Evolutionary conservation across 2,888 invertebrate genomes (phyloP), one percentile per base, ranked within the genome.

Genomic region (Neuroscelio doddi): DNA sequence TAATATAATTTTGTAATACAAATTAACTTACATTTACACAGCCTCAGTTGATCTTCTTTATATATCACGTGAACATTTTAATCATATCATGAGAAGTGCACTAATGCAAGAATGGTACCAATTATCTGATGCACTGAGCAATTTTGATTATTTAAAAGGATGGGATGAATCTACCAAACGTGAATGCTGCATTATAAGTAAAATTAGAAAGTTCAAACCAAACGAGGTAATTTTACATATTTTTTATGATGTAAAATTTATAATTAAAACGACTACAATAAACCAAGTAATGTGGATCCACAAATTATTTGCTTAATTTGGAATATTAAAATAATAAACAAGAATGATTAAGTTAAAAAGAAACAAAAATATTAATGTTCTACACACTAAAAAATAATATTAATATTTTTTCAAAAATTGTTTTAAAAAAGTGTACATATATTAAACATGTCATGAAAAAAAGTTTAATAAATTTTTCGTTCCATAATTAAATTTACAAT

Each of bases 141-240:
- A 86, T 38, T 91, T 91, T 66, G 87, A 88, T 39, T 91, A 91
- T 75, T 91, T 91, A 73, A 87, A 89, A 70, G 86, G 85, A 8
- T 88, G 90, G 83, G 87, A 88, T 71, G 87, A 88, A 77, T 86
- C 85, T 44, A 76, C 88, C 0, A 86, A 87, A 47, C 86, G 89
- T 39, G 91, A 91, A 80, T 90, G 90, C 73, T 91, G 90, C 72
- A 89, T 91, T 69, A 85, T 90, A 17, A 88, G 90, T 2, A 89
- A 88, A 82, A 87, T 90, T 76, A 88, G 87, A 74, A 80, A 86
- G 1, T 91, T 86, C 73, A 82, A 83, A 14, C 68, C 84, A 0
- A 87, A 89, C 68, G 88, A 90, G 71, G 89, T 88, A n/a, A n/a
- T n/a, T n/a, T n/a, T n/a, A 7, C 75, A 89, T 1, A 78, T 88